Percentiles rank a stretch among this genome's conserved stretches.
These are phyloP conservation scores for Scartelaos histophorus DNA, from an alignment of 2,113 vertebrate species.

Conservation along the genomic window DNA sequence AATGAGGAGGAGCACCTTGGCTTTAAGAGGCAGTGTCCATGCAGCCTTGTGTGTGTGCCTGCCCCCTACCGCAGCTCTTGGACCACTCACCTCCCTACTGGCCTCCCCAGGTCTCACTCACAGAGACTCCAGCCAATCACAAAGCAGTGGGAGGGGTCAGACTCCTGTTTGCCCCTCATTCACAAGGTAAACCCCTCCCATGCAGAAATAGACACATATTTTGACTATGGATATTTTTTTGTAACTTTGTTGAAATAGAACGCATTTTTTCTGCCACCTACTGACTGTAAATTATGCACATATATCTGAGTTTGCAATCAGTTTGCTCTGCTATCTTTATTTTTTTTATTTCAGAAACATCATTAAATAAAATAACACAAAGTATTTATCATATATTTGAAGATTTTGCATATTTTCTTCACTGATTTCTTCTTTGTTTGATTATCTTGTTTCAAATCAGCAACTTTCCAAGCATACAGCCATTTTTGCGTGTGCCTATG, in stretches of 20 bases:
- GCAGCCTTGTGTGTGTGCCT: constrained; percentile 66
- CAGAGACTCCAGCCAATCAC: constrained; percentile 65
- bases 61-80: constrained; percentile 66
- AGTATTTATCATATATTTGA: too few relatives aligned
- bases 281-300: neutral
- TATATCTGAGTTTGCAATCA: neutral
- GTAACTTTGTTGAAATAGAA: neutral
- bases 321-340: neutral
- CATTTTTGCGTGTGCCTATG: neutral
- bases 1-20: constrained; percentile 68
- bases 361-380: too few relatives aligned
- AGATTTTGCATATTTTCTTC: neutral
- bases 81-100: constrained; percentile 74
- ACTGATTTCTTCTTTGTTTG: neutral
- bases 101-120: constrained; percentile 67
- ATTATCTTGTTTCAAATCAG: neutral
- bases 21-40: constrained; percentile 67
- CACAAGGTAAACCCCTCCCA: constrained; percentile 50
- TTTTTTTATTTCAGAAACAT: too few relatives aligned
- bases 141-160: constrained; percentile 56
- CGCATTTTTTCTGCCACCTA: neutral
- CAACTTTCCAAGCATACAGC: neutral
- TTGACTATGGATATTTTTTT: constrained; percentile 25
- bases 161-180: constrained; percentile 60
- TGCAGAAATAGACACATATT: constrained; percentile 20